Base-by-base conservation (phyloP, 2,888 invertebrate species). In the Eristalis tenax region DNA sequence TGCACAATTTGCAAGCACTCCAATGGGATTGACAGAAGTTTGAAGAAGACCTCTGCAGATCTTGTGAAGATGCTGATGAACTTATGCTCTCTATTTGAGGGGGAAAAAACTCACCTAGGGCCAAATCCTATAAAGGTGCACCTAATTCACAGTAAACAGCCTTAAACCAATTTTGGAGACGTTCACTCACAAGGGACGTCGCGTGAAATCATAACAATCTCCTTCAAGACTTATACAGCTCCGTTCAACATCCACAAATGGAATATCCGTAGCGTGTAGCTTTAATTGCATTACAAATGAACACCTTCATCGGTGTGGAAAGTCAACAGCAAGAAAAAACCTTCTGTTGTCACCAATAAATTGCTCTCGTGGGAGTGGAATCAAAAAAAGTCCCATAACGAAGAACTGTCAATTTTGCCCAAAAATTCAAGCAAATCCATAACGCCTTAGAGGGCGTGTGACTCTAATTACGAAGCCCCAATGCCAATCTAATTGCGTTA, bases 371-470 rank as follows among this genome's bases (percentile, higher is more conserved):
- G 50, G 50, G 50, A 50, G 50, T 50, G 50, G 50, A 50, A 50
- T 8, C 50, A 26, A 59, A 26, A 28, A 23, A 59, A 13, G 22
- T 4, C 40, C 68, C 71, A 63, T 43, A 18, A 8, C 73, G 22
- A 18, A 35, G 61, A 70, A 66, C 70, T 23, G 74, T 73, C 65
- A 74, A 78, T 82, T 68, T 66, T 79, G 63, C 0, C 79, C 73
- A 78, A 83, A 83, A 75, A 64, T 32, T 50, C 26, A 82, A 70
- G 40, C 64, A 74, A 78, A 78, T 78, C 69, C n/a, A 50, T 59
- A 68, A 75, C 43, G 83, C 83, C 82, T 68, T 65, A 82, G 69
- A 78, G 83, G 78, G 83, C 76, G 75, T 78, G 83, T 70, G 86
- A 78, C 68, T 78, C 71, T 83, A 73, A 87, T 87, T 83, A 83